phyloP scores from a whole-genome alignment of 2,113 vertebrate genomes.

The Labeo rohita region DNA sequence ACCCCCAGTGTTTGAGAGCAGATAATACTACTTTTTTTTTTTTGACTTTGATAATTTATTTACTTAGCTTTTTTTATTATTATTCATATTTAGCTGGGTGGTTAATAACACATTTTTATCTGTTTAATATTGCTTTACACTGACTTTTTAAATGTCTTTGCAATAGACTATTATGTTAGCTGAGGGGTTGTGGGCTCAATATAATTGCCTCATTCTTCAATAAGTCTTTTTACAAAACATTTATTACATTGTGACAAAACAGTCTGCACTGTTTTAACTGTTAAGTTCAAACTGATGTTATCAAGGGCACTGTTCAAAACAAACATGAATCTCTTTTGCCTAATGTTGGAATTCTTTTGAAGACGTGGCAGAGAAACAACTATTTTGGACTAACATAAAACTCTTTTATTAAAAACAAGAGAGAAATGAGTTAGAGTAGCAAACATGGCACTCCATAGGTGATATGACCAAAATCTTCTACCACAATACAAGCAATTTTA shows the following conservation, averaged over 20 bases:
- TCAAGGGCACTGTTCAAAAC: neutral
- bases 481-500: too few species aligned
- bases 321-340: neutral
- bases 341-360: neutral
- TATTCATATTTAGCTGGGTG: too few species aligned
- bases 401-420: neutral
- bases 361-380: neutral
- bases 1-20: too few species aligned
- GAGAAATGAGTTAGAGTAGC: neutral
- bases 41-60: too few species aligned
- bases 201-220: neutral
- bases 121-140: too few species aligned
- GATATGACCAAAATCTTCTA: too few species aligned
- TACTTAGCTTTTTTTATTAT: too few species aligned
- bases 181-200: neutral
- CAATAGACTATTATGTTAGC: neutral
- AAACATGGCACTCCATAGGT: neutral
- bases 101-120: too few species aligned
- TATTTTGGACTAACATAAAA: neutral
- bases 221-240: neutral
- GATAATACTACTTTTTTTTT: too few species aligned
- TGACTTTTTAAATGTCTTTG: neutral
- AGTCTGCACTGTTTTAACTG: neutral
- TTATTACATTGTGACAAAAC: slow-evolving; percentile 3
- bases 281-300: neutral